phyloP scores from a whole-genome alignment of 1,140 invertebrate species.

The Euwallacea fornicatus region DNA sequence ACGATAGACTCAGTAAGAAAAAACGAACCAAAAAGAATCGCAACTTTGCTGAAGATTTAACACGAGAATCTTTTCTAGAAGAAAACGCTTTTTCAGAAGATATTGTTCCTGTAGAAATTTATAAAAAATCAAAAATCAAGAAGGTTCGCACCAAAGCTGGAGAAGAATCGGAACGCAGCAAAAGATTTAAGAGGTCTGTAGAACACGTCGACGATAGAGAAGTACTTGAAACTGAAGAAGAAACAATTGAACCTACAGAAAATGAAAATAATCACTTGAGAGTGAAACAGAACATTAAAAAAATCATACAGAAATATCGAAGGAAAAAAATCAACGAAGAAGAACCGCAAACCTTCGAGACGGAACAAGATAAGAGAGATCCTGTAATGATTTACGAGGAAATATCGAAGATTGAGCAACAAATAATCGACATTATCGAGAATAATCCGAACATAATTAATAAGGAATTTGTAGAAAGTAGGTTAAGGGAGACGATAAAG shows the following conservation, averaged over 20 bases:
- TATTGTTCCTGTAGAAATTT: background rate
- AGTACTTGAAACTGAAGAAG: background rate
- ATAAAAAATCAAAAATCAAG: background rate
- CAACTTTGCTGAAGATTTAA: no score
- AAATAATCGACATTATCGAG: constrained; percentile 49
- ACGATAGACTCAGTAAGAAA: no score
- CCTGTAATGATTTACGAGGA: constrained; percentile 41
- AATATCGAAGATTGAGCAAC: constrained; percentile 44
- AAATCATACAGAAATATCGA: constrained; percentile 45
- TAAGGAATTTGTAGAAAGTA: constrained; percentile 47
- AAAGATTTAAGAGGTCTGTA: background rate
- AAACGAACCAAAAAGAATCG: no score
- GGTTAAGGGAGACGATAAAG: constrained; percentile 44
- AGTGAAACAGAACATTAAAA: constrained; percentile 46
- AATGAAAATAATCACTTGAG: constrained; percentile 36
- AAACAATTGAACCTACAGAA: constrained; percentile 13
- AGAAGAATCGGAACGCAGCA: no score
- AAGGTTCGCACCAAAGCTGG: background rate
- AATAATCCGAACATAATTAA: constrained; percentile 50
- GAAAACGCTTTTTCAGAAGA: background rate
- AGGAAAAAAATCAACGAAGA: constrained; percentile 43
- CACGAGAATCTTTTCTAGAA: background rate
- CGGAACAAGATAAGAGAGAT: constrained; percentile 28
- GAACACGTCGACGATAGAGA: background rate
- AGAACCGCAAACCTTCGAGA: constrained; percentile 17